phyloP scores from a whole-genome alignment of 2,888 invertebrate species.

The Palloptera scutellata region DNA sequence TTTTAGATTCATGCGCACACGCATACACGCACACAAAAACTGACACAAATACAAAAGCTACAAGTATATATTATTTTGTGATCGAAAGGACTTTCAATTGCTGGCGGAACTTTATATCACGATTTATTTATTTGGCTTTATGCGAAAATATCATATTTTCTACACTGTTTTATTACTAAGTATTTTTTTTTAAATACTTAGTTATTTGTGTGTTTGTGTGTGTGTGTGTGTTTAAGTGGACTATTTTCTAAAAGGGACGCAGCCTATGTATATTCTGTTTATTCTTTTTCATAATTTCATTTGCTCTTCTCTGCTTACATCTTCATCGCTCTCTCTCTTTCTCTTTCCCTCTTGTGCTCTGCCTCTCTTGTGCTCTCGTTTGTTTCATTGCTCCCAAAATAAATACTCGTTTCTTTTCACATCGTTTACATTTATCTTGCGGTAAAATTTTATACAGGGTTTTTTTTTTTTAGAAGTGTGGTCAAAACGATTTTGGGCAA shows the following conservation, averaged over 20 bases:
- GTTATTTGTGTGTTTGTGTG: neutral
- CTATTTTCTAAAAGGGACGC: neutral
- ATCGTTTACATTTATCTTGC: no score
- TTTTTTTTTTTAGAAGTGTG: no score
- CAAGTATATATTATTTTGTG: neutral
- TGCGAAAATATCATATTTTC: neutral
- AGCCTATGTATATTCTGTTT: conserved; percentile 1
- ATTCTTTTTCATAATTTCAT: neutral
- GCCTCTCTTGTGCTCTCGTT: neutral
- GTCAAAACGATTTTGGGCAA: no score
- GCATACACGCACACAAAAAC: neutral
- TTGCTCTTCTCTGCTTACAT: neutral
- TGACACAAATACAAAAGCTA: neutral
- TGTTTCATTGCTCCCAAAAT: no score
- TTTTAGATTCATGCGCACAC: neutral
- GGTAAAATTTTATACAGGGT: no score
- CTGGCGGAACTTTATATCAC: neutral
- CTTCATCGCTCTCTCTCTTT: neutral
- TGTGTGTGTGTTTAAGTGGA: neutral
- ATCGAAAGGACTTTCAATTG: neutral
- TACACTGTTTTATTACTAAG: neutral
- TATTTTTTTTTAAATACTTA: neutral
- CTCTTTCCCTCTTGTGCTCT: neutral
- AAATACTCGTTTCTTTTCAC: no score
- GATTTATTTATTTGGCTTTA: neutral